Conservation (phyloP, 35 echinoderm and acorn worm species). For the Heliocidaris tuberculata region DNA sequence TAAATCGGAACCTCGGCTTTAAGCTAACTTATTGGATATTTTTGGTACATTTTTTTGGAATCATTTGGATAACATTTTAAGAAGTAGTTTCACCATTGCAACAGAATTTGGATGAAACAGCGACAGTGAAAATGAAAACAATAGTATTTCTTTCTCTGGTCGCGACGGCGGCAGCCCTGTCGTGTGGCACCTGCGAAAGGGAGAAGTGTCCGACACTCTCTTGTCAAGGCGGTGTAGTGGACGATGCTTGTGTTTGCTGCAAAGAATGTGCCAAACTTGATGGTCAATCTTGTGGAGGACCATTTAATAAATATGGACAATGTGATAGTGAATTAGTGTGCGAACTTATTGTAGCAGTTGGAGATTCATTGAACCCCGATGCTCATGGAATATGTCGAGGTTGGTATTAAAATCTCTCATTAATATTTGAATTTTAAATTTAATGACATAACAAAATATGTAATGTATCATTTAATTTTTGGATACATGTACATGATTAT, state of each 20-base stretch:
- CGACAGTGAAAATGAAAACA: background rate
- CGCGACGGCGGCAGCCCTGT: slow-evolving; percentile 19
- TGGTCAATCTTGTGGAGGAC: slow-evolving; percentile 71
- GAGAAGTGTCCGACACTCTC: slow-evolving; percentile 44
- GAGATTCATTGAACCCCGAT: slow-evolving; percentile 31
- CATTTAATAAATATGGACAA: slow-evolving; percentile 56
- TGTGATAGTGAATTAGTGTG: slow-evolving; percentile 73
- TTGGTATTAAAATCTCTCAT: slow-evolving; percentile 12
- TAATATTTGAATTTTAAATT: too few relatives aligned
- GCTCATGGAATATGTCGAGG: slow-evolving; percentile 49
- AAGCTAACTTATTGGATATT: background rate
- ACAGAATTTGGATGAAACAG: background rate
- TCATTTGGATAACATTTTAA: background rate
- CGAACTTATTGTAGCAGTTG: slow-evolving; percentile 55
- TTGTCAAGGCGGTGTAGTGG: slow-evolving; percentile 63
- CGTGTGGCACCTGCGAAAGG: slow-evolving; percentile 65
- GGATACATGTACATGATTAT: too few relatives aligned
- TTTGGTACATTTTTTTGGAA: background rate
- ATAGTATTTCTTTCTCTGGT: slow-evolving; percentile 37
- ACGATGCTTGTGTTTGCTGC: slow-evolving; percentile 76
- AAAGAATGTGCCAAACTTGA: slow-evolving; percentile 78
- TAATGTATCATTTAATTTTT: too few relatives aligned
- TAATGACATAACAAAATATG: background rate
- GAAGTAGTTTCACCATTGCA: background rate
- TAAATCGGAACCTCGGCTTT: too few relatives aligned